Conservation (phyloP, 2,113 vertebrate genomes). For the Pterocles gutturalis region DNA sequence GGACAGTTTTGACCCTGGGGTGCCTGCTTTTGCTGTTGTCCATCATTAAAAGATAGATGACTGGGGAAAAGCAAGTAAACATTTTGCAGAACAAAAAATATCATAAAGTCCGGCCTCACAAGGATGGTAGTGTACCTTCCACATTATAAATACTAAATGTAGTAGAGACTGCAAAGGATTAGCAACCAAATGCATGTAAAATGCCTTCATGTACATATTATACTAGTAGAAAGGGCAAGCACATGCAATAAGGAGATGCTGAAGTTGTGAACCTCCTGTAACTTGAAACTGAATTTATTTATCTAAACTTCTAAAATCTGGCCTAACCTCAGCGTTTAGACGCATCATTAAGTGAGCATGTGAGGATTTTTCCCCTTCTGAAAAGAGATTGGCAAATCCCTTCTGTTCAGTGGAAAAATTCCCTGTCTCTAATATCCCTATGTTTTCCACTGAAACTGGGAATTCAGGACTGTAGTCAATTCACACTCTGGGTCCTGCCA, state of each 20-base stretch:
- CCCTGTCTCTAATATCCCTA: background rate
- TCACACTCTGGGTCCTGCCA: conserved; percentile 37
- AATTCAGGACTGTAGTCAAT: conserved; percentile 21
- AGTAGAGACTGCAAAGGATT: background rate
- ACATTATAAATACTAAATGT: background rate
- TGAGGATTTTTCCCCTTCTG: background rate
- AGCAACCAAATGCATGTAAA: background rate
- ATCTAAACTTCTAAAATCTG: conserved; percentile 56
- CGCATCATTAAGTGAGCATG: background rate
- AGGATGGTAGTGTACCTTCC: background rate
- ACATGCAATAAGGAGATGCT: background rate
- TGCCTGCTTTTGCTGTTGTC: background rate
- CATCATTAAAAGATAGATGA: background rate
- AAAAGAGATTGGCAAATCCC: background rate
- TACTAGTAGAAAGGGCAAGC: background rate
- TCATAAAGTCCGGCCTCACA: background rate
- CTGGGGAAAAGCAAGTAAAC: background rate
- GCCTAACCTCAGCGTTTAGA: conserved; percentile 34
- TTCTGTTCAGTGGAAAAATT: conserved; percentile 32
- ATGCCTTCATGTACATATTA: background rate
- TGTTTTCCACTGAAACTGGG: conserved; percentile 23
- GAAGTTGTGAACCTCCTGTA: conserved; percentile 4
- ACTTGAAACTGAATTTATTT: conserved; percentile 41
- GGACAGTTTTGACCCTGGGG: background rate
- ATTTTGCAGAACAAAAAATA: background rate